Percentiles rank a stretch among this genome's conserved stretches.
Conservation (phyloP, 2,113 vertebrate genomes). For the Pelvicachromis taeniatus region DNA sequence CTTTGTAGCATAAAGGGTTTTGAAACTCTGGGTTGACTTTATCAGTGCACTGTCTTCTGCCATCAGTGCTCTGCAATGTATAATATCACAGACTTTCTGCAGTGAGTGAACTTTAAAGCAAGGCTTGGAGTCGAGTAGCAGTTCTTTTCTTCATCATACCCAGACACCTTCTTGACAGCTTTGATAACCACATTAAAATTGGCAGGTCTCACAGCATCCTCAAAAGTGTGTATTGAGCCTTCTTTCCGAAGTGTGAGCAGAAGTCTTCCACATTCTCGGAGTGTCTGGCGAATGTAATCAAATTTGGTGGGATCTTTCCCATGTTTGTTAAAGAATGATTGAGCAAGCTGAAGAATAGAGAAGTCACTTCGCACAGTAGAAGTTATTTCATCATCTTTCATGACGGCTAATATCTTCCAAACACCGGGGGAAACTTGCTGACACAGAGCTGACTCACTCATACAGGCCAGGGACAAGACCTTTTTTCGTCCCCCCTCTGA, state of each 20-base stretch:
- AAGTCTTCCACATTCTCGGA: background rate
- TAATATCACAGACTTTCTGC: background rate
- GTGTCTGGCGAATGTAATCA: background rate
- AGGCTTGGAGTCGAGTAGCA: background rate
- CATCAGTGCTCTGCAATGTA: too few species aligned
- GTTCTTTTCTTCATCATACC: background rate
- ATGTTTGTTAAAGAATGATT: background rate
- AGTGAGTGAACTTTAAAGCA: background rate
- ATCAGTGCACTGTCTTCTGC: too few species aligned
- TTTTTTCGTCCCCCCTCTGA: background rate
- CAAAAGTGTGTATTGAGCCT: background rate
- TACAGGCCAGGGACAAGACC: background rate
- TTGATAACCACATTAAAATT: background rate
- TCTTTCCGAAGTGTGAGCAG: background rate
- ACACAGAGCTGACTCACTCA: background rate
- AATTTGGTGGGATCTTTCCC: background rate
- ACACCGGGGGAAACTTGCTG: background rate
- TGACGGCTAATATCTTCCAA: background rate
- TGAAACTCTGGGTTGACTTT: background rate
- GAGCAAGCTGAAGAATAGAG: background rate
- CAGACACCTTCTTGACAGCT: background rate
- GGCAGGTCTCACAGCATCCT: background rate
- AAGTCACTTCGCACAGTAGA: background rate
- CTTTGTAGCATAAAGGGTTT: background rate
- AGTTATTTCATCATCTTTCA: background rate